Evolutionary conservation across 1,140 invertebrate species (phyloP).

Genomic region (Popillia japonica): DNA sequence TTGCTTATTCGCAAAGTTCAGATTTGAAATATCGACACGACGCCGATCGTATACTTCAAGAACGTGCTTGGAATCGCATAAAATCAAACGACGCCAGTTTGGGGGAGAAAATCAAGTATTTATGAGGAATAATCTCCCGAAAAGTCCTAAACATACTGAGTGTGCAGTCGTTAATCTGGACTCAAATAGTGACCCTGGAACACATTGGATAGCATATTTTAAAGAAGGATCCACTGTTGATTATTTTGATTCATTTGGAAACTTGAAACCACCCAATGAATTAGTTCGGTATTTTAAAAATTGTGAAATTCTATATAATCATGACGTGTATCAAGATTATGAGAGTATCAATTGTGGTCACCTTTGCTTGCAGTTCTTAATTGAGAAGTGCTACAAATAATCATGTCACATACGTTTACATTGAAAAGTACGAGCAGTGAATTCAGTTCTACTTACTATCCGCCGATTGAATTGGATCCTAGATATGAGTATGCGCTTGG

Average conservation of each 20-base stretch:
- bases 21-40: too few species aligned
- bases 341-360: slow-evolving; percentile 38
- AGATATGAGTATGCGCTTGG: slow-evolving; percentile 52
- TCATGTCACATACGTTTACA: slow-evolving; percentile 37
- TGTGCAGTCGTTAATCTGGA: slow-evolving; percentile 27
- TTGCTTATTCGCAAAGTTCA: too few species aligned
- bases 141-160: neutral
- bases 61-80: too few species aligned
- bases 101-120: too few species aligned
- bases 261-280: slow-evolving; percentile 29
- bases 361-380: slow-evolving; percentile 39
- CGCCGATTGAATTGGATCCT: slow-evolving; percentile 37
- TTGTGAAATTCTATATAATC: slow-evolving; percentile 29
- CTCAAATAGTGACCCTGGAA: neutral
- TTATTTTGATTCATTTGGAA: slow-evolving; percentile 36
- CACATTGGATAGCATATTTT: slow-evolving; percentile 22
- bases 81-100: too few species aligned
- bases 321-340: slow-evolving; percentile 36
- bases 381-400: slow-evolving; percentile 1
- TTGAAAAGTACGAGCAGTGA: slow-evolving; percentile 14
- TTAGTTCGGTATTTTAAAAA: neutral
- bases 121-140: slow-evolving; percentile 1
- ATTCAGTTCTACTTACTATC: slow-evolving; percentile 32
- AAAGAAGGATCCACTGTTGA: neutral
- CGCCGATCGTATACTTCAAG: too few species aligned